Evolutionary conservation across 2,888 invertebrate species (phyloP), one percentile per base, ranked within the genome.

Genomic region (Tenthredo distinguenda): DNA sequence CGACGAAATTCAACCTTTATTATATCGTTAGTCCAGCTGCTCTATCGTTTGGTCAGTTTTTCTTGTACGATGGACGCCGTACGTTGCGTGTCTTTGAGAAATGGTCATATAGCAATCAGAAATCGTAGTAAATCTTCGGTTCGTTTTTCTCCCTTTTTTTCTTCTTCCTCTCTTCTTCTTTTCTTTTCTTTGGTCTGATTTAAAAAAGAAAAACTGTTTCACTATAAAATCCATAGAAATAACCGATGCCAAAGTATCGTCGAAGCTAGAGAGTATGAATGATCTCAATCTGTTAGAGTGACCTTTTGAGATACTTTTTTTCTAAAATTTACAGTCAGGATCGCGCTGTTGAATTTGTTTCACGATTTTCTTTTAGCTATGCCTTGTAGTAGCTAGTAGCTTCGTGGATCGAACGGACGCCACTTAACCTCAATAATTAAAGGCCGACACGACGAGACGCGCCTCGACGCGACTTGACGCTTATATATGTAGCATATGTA

Each of bases 361-460:
- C 34, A 68, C 12, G 18, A 26, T 68, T 68, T 68, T 34, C 34
- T 68, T 68, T 68, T 7, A 34, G 34, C 68, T 68, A 34, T 47
- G 58, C 37, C 55, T 34, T 79, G 31, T 18, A 55, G 79, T 37
- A 47, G 55, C 58, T 18, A 55, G 58, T 55, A 47, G 55, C 58
- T 55, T 79, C 15, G 58, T 58, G 81, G 58, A 81, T 81, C 81
- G 81, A 81, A 62, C 81, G 47, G 58, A 58, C 58, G 58, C 40
- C 62, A 81, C 81, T 81, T 81, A 81, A 81, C 81, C 81, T 40
- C 81, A 81, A 62, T 81, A 58, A 81, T 81, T 81, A 62, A 40
- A 21, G 62, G 21, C 58, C 40, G 62, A 18, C 43, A 26, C 74
- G 40, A 43, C 50, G 31, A 18, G 31, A 50, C 40, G 50, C 47